phyloP scores from a whole-genome alignment of 2,888 invertebrate genomes.

The Exocentrus adspersus region DNA sequence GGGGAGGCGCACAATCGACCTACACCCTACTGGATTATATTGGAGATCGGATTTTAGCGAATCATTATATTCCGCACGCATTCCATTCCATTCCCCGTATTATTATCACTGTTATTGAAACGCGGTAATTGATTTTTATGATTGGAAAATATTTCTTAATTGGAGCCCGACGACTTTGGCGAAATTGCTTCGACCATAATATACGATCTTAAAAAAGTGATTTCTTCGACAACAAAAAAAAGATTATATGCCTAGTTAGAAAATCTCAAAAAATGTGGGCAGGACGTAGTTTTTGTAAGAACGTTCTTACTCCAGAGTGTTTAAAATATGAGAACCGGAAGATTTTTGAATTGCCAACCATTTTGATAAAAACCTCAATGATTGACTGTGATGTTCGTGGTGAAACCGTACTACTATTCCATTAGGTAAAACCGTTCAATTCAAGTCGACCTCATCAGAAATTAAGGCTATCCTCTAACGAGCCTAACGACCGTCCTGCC shows the following conservation, averaged over 20 bases:
- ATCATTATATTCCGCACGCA: slow-evolving; percentile 59
- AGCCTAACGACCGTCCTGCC: slow-evolving; percentile 6
- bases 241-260: too few species aligned
- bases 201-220: too few species aligned
- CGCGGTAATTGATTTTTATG: slow-evolving; percentile 28
- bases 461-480: slow-evolving; percentile 3
- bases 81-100: slow-evolving; percentile 44
- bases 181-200: too few species aligned
- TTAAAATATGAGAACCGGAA: too few species aligned
- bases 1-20: slow-evolving; percentile 38
- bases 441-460: neutral
- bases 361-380: too few species aligned
- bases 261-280: too few species aligned
- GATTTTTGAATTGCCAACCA: too few species aligned
- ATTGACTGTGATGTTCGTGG: too few species aligned
- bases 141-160: slow-evolving; percentile 25
- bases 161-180: neutral
- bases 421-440: neutral
- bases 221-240: too few species aligned
- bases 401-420: neutral
- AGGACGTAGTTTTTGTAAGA: too few species aligned
- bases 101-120: slow-evolving; percentile 36
- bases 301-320: too few species aligned
- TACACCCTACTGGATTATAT: slow-evolving; percentile 50
- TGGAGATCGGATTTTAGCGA: slow-evolving; percentile 59